Percentiles rank a stretch among this genome's conserved stretches.
Evolutionary conservation across 2,888 invertebrate genomes (phyloP).

Genomic region (Dendrolimus houi): DNA sequence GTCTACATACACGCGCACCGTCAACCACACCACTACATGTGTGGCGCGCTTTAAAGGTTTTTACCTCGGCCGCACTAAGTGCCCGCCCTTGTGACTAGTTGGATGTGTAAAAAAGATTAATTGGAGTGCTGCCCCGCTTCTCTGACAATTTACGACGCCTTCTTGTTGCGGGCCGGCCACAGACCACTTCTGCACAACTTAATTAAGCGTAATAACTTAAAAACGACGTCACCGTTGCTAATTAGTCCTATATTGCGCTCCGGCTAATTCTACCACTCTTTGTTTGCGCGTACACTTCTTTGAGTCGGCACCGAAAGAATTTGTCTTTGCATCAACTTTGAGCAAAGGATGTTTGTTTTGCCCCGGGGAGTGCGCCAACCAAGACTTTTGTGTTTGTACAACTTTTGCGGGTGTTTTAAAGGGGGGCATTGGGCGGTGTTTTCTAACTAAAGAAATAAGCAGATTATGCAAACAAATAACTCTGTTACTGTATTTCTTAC

Average conservation of each 20-base stretch:
- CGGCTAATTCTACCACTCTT: conserved; percentile 70
- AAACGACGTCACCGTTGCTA: conserved; percentile 69
- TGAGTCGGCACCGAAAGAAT: conserved; percentile 71
- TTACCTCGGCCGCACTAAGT: conserved; percentile 55
- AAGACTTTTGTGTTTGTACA: conserved; percentile 43
- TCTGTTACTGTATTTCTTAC: conserved; percentile 3
- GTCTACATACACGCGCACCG: no score
- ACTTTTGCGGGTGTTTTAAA: conserved; percentile 25
- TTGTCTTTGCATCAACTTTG: conserved; percentile 70
- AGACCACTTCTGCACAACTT: conserved; percentile 74
- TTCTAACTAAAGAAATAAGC: conserved; percentile 15
- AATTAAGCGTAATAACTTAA: conserved; percentile 75
- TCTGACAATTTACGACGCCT: conserved; percentile 70
- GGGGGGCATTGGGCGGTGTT: conserved; percentile 10
- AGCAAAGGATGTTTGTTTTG: conserved; percentile 64
- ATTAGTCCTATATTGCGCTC: conserved; percentile 65
- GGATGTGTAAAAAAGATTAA: conserved; percentile 75
- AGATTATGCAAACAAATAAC: not conserved
- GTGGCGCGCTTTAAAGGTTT: conserved; percentile 36
- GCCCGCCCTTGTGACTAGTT: conserved; percentile 64
- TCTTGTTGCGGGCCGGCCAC: conserved; percentile 61
- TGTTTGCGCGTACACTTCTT: conserved; percentile 65
- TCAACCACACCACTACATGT: no score
- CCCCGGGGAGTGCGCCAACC: conserved; percentile 37
- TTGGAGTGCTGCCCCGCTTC: conserved; percentile 68